phyloP scores from a whole-genome alignment of 2,797 vertebrate species.

The Rhinoraja longicauda region DNA sequence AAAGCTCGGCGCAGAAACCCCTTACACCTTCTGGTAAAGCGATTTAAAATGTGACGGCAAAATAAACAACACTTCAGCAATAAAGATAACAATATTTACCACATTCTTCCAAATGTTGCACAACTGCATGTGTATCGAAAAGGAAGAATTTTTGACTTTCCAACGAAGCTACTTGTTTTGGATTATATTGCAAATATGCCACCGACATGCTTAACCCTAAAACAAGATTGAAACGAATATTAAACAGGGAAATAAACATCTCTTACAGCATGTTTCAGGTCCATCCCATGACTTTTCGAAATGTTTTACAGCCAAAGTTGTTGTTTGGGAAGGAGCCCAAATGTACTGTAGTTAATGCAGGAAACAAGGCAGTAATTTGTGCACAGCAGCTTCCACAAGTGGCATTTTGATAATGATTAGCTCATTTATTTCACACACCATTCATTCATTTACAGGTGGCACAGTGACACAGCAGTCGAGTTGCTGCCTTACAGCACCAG shows the following conservation, averaged over 20 bases:
- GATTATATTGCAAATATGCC: slow-evolving; percentile 55
- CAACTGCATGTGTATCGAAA: slow-evolving; percentile 87
- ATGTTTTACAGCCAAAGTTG: not conserved
- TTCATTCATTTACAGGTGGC: too few relatives aligned
- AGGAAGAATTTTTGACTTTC: slow-evolving; percentile 67
- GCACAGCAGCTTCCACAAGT: too few relatives aligned
- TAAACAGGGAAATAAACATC: not conserved
- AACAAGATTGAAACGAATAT: slow-evolving; percentile 6
- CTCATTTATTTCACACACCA: too few relatives aligned
- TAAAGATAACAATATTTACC: slow-evolving; percentile 58
- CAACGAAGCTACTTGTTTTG: slow-evolving; percentile 52
- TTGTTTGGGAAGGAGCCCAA: not conserved
- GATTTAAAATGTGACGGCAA: not conserved
- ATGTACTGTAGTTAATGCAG: too few relatives aligned
- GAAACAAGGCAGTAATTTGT: too few relatives aligned
- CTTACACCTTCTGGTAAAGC: too few relatives aligned
- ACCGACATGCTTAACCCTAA: slow-evolving; percentile 62
- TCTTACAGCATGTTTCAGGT: not conserved
- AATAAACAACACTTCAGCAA: slow-evolving; percentile 39
- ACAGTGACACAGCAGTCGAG: too few relatives aligned
- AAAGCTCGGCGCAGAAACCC: too few relatives aligned
- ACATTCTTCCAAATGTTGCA: slow-evolving; percentile 76
- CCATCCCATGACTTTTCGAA: not conserved
- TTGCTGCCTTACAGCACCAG: too few relatives aligned
- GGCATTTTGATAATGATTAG: too few relatives aligned